Evolutionary conservation across 2,888 invertebrate genomes (phyloP).

Genomic region (Drosophila atripex): DNA sequence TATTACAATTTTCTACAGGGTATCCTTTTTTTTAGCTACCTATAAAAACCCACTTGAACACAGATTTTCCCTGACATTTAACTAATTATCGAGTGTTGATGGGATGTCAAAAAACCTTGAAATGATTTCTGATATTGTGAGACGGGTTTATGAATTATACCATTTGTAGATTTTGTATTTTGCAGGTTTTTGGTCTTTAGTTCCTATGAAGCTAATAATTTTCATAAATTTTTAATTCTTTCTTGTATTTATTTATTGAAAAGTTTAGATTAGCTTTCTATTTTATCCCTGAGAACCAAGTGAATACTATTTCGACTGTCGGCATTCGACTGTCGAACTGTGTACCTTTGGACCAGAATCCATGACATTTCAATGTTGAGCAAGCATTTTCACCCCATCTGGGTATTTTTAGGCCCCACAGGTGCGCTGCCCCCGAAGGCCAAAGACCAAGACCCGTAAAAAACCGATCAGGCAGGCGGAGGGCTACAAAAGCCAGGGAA

Average conservation of each 20-base stretch:
- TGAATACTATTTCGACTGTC: constrained; percentile 1
- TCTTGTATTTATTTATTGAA: not conserved
- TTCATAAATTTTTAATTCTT: not conserved
- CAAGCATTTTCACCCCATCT: constrained; percentile 14
- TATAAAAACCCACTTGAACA: constrained; percentile 29
- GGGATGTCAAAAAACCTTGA: constrained; percentile 7
- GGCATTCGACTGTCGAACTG: constrained; percentile 32
- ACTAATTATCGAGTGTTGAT: constrained; percentile 38
- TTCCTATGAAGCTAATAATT: not conserved
- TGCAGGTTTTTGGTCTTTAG: too few relatives aligned
- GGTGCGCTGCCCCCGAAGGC: constrained; percentile 52
- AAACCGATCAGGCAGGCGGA: constrained; percentile 5
- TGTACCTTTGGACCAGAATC: constrained; percentile 1
- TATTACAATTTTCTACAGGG: constrained; percentile 35
- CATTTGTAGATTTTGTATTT: too few relatives aligned
- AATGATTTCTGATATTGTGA: not conserved
- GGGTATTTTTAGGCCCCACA: constrained; percentile 38
- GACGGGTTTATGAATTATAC: too few relatives aligned
- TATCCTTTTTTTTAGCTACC: not conserved
- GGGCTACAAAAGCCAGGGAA: constrained; percentile 44
- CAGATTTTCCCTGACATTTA: constrained; percentile 7
- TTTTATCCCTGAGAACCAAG: not conserved
- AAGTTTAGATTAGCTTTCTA: not conserved
- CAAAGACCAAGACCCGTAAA: constrained; percentile 42
- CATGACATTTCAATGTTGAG: constrained; percentile 47